These are phyloP conservation scores for Galaxea fascicularis DNA, from an alignment of 92 coral and sea anemone genomes.

Conservation along the genomic window DNA sequence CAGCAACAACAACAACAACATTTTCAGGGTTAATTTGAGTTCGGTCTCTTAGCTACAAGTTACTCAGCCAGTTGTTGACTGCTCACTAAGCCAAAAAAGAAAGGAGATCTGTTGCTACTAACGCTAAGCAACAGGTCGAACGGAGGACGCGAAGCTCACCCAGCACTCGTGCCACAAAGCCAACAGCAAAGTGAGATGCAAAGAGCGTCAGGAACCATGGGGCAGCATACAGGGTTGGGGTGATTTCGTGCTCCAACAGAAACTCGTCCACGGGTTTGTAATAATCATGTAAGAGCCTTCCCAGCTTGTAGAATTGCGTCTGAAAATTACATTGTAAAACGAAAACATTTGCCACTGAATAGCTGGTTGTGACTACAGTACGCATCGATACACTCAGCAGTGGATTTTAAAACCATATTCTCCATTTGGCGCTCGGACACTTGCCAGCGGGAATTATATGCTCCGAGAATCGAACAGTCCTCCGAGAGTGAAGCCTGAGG, in stretches of 20 bases:
- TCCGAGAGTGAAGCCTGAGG: too few relatives aligned
- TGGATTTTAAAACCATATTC: too few relatives aligned
- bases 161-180: slow-evolving; percentile 91
- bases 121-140: background rate
- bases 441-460: too few relatives aligned
- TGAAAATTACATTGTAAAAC: slow-evolving; percentile 11
- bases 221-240: slow-evolving; percentile 95
- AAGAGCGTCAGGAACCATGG: slow-evolving; percentile 98
- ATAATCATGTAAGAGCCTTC: slow-evolving; percentile 89
- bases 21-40: too few relatives aligned
- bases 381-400: too few relatives aligned
- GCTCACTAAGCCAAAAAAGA: too few relatives aligned
- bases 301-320: slow-evolving; percentile 95
- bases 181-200: slow-evolving; percentile 94
- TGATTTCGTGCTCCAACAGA: slow-evolving; percentile 87
- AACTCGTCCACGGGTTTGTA: slow-evolving; percentile 80
- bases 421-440: too few relatives aligned
- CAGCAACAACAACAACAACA: too few relatives aligned
- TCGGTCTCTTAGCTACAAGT: too few relatives aligned
- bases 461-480: too few relatives aligned
- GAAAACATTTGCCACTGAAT: background rate
- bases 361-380: too few relatives aligned
- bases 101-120: background rate
- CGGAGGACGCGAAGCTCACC: slow-evolving; percentile 67
- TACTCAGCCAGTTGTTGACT: too few relatives aligned